Evolutionary conservation across 2,797 vertebrate genomes (phyloP), one percentile per base, ranked within the genome.

Genomic region (Acipenser ruthenus): DNA sequence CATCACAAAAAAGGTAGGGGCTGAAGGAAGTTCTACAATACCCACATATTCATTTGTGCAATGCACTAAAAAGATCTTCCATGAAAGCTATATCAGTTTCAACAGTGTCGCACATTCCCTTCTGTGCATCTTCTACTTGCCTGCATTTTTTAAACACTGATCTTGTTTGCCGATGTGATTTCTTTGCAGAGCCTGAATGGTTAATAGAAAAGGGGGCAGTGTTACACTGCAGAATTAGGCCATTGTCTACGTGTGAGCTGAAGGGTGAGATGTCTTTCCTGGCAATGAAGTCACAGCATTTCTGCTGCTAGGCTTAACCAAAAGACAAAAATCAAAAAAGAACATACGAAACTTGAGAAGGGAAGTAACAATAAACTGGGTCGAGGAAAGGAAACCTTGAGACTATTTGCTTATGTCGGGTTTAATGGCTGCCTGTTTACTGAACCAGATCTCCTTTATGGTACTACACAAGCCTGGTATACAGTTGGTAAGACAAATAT

Each of bases 161-260:
- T 80, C 74, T 75, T 77, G 73, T 72, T 80, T 82, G 78, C 84
- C 76, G 79, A 79, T 84, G 77, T 83, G 80, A 82, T 81, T 48
- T 71, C 79, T 75, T 68, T 81, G 68, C 79, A 73, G 72, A 77
- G 77, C 74, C 77, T 76, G 66, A 74, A 72, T 72, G 50, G 70
- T 79, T 73, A 78, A 77, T 77, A 79, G 80, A 82, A 81, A 80
- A 84, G 84, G 83, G 84, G 87, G 82, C 86, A 86, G 85, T 84
- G 80, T 87, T 89, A 81, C 83, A 85, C 83, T 82, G 81, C 78
- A 82, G 78, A 85, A 84, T 77, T 84, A 78, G 90, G 89, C 87
- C 88, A 88, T 91, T 91, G 89, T 90, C 78, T 91, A 68, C 65
- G 63, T 71, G 66, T 65, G 62, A 50, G 62, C 63, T 72, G 67